Conservation (phyloP, 2,888 invertebrate genomes). For the Gryllus longicercus region DNA sequence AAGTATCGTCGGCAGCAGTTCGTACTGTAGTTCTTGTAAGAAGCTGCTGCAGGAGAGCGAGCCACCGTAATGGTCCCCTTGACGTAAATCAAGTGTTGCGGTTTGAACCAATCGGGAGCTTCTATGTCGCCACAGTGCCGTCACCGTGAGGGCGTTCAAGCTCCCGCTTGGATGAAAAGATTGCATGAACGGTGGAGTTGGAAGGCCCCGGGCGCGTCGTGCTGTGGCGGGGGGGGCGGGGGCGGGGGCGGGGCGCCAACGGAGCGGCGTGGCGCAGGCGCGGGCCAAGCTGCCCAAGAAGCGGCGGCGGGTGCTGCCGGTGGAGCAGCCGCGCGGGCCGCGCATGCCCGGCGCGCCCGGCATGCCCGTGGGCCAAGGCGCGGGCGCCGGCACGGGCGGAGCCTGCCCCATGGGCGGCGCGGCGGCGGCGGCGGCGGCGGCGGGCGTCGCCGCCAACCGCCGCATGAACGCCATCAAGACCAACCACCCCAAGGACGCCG, state of each 20-base stretch:
- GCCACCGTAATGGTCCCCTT: too few relatives aligned
- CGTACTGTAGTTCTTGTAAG: too few relatives aligned
- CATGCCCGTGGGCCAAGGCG: conserved; percentile 46
- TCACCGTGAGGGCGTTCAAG: too few relatives aligned
- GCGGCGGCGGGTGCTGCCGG: conserved; percentile 91
- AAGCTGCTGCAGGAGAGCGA: too few relatives aligned
- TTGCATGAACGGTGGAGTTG: too few relatives aligned
- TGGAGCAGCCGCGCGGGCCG: conserved; percentile 82
- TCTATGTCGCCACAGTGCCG: too few relatives aligned
- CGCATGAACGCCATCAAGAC: conserved; percentile 86
- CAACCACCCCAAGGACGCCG: conserved; percentile 77
- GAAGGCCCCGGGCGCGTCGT: neutral
- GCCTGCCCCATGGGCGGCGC: conserved; percentile 47
- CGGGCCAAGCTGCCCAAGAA: conserved; percentile 98
- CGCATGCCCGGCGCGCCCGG: conserved; percentile 47
- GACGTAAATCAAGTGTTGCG: too few relatives aligned
- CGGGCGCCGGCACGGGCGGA: conserved; percentile 43
- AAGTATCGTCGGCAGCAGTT: too few relatives aligned
- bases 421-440: conserved; percentile 48
- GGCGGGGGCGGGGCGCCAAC: too few relatives aligned
- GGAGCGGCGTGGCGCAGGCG: conserved; percentile 59
- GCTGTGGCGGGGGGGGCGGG: neutral
- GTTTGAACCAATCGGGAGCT: too few relatives aligned
- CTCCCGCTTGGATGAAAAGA: too few relatives aligned
- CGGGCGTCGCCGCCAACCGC: conserved; percentile 55